Evolutionary conservation across 2,797 vertebrate species (phyloP), one percentile per base, ranked within the genome.

Genomic region (Xenops minutus): DNA sequence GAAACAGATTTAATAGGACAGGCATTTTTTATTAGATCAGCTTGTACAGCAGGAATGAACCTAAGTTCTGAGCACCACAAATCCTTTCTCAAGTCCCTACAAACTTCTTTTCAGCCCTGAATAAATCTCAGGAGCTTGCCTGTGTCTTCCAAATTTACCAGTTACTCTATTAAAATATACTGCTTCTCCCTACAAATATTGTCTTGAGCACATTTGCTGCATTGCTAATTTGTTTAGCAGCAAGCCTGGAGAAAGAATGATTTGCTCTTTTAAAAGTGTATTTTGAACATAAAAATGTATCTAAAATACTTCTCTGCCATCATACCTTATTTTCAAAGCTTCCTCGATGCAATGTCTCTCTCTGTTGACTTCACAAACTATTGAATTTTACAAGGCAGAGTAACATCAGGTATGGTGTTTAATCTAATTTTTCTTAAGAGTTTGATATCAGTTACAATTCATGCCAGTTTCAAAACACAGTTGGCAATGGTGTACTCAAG

Each of bases 211-310:
- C 19, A 73, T 82, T 64, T 78, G 64, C 76, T 90, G 48, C 67
- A 94, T 74, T 75, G 43, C 49, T 88, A 51, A 92, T 93, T 89
- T 82, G 73, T 79, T 96, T 68, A 87, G 77, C 58, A 86, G 59
- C 27, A 75, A 81, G 59, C 68, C 48, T 44, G 49, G 29, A 36
- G 49, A 91, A 84, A 69, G 20, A 85, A 20, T 63, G 18, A 48
- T 37, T 14, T 79, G 10, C 30, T 92, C 51, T 78, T 92, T 89
- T 73, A 69, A 86, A 89, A 80, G 29, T 4, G 3, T 36, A 22
- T 37, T 83, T 92, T 43, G 63, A 88, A 90, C 91, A 59, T 36
- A 66, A 3, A 69, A 54, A 63, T 64, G 7, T 75, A 30, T 22
- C 58, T 67, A 84, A 91, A 78, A 78, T 51, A 80, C 6, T 71